Percentiles rank a stretch among this genome's conserved stretches.
These are phyloP conservation scores for Cyanistes caeruleus DNA, from an alignment of 2,113 vertebrate genomes.

Conservation along the genomic window DNA sequence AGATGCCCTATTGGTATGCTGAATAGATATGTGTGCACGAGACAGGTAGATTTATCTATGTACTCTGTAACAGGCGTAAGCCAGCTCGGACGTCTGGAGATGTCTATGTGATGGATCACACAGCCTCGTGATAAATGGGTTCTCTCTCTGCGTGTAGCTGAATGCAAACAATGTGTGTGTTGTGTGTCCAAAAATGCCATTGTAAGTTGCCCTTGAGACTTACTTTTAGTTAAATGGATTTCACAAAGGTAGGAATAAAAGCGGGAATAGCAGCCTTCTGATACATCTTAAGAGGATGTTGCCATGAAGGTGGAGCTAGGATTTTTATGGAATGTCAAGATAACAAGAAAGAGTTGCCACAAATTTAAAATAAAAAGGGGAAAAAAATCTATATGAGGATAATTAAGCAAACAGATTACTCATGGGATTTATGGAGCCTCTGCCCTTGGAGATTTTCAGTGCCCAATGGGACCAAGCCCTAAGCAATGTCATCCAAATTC, in stretches of 20 bases:
- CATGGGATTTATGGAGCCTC: background rate
- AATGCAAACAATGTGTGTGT: background rate
- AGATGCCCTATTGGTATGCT: background rate
- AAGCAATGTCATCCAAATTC: background rate
- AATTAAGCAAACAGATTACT: background rate
- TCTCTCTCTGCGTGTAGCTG: background rate
- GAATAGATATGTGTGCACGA: background rate
- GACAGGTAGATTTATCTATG: background rate
- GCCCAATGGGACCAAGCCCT: background rate
- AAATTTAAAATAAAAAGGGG: background rate
- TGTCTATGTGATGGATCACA: constrained; percentile 14
- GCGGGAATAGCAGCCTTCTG: background rate
- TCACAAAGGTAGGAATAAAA: background rate
- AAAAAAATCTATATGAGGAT: background rate
- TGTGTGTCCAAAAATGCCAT: background rate
- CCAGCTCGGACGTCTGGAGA: background rate
- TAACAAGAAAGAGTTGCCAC: background rate
- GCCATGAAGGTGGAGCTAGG: background rate
- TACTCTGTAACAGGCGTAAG: background rate
- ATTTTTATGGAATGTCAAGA: background rate
- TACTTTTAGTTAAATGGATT: background rate
- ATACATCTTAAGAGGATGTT: background rate
- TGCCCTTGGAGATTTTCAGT: background rate
- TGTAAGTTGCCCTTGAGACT: background rate
- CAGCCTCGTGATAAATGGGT: background rate